A percentile compares a stretch with the other conserved stretches of the same genome.
These are phyloP conservation scores for Augochlora pura DNA, from an alignment of 1,140 invertebrate genomes.

Conservation along the genomic window DNA sequence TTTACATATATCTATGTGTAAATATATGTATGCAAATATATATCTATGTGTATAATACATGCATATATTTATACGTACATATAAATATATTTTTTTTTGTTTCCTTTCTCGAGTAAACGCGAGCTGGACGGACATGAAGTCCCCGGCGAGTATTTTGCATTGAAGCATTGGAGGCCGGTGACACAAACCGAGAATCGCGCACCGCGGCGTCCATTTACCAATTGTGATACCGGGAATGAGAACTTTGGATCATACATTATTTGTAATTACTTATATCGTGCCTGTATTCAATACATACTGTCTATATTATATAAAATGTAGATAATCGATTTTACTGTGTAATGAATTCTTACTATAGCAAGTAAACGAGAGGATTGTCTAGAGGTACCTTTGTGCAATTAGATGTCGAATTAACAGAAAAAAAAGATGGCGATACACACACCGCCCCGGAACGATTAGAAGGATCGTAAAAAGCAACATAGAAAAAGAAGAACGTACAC, in stretches of 20 bases:
- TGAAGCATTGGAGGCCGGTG: slow-evolving; percentile 41
- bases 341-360: slow-evolving; percentile 67
- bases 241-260: slow-evolving; percentile 72
- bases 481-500: too few species aligned
- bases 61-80: slow-evolving; percentile 12
- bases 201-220: slow-evolving; percentile 59
- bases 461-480: too few species aligned
- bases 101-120: slow-evolving; percentile 44
- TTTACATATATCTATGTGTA: slow-evolving; percentile 36
- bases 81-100: neutral
- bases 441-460: too few species aligned
- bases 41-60: slow-evolving; percentile 1
- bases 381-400: slow-evolving; percentile 71
- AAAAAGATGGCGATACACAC: neutral
- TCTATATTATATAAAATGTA: slow-evolving; percentile 72
- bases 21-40: neutral
- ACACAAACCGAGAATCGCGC: slow-evolving; percentile 28
- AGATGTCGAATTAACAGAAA: slow-evolving; percentile 52
- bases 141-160: slow-evolving; percentile 57
- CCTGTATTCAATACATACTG: slow-evolving; percentile 76
- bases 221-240: slow-evolving; percentile 75
- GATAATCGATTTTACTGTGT: slow-evolving; percentile 68
- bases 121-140: slow-evolving; percentile 68
- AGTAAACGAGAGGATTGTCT: slow-evolving; percentile 49
- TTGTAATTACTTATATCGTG: slow-evolving; percentile 78